Percentiles rank a stretch among this genome's conserved stretches.
These are phyloP conservation scores for Drosophila dunni DNA, from an alignment of 1,140 invertebrate genomes.

Conservation along the genomic window DNA sequence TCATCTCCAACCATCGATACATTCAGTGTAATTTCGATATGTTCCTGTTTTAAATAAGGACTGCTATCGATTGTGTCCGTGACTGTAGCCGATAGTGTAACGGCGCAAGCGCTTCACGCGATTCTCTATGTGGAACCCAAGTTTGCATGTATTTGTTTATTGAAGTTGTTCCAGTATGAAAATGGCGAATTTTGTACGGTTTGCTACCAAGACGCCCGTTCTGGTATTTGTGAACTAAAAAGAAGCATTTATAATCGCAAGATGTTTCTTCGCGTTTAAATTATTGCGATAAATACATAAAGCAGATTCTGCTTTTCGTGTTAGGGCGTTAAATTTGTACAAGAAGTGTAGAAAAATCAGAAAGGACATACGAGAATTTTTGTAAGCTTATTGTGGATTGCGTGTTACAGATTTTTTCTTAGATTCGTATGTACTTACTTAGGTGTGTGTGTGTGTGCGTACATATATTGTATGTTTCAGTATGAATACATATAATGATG, in stretches of 20 bases:
- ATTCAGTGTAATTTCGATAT: neutral
- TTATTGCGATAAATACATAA: neutral
- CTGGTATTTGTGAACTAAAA: slow-evolving; percentile 55
- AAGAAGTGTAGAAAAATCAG: neutral
- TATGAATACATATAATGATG: slow-evolving; percentile 11
- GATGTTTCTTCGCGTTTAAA: slow-evolving; percentile 9
- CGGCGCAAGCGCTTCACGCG: slow-evolving; percentile 51
- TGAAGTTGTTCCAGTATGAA: slow-evolving; percentile 54
- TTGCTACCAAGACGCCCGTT: slow-evolving; percentile 54
- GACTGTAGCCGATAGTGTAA: slow-evolving; percentile 22
- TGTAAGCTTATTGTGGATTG: slow-evolving; percentile 43
- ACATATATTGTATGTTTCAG: slow-evolving; percentile 9
- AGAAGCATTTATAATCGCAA: slow-evolving; percentile 16
- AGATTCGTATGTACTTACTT: slow-evolving; percentile 28
- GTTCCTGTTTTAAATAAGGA: neutral
- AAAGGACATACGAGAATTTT: slow-evolving; percentile 8
- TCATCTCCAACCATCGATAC: neutral
- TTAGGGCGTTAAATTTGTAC: neutral
- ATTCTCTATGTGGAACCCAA: slow-evolving; percentile 36
- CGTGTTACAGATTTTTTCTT: slow-evolving; percentile 57
- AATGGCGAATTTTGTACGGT: slow-evolving; percentile 65
- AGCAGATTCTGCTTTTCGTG: neutral
- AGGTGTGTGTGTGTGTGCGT: slow-evolving; percentile 20
- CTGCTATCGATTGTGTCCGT: slow-evolving; percentile 50
- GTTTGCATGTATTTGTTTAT: slow-evolving; percentile 80